phyloP scores from a whole-genome alignment of 2,113 vertebrate species.

The Turnix velox region DNA sequence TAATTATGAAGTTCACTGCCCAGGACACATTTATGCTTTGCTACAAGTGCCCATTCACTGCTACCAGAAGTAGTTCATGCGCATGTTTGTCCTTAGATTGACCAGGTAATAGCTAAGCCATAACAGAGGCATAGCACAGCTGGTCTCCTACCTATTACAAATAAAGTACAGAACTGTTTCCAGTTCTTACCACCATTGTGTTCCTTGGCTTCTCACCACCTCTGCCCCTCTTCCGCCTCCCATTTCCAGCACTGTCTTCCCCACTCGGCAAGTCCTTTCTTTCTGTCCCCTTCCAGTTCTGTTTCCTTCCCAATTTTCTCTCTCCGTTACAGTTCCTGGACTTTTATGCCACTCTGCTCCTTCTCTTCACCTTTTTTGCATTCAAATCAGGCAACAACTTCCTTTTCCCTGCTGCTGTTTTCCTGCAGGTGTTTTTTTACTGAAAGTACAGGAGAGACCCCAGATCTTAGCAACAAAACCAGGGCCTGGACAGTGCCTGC shows the following conservation, averaged over 20 bases:
- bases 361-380: not conserved
- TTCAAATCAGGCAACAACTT: not conserved
- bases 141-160: not conserved
- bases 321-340: not conserved
- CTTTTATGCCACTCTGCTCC: not conserved
- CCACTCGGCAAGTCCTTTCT: not conserved
- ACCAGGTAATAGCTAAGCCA: not conserved
- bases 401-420: not conserved
- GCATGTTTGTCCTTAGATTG: not conserved
- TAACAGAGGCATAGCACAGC: not conserved
- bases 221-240: not conserved
- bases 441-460: not conserved
- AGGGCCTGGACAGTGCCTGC: not conserved
- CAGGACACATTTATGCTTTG: not conserved
- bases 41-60: not conserved
- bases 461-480: not conserved
- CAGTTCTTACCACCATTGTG: not conserved
- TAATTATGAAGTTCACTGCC: not conserved
- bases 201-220: not conserved
- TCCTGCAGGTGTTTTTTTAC: not conserved
- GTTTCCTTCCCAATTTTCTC: not conserved
- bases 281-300: not conserved
- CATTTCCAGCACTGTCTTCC: not conserved
- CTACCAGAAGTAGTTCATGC: not conserved
- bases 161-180: not conserved